phyloP scores from a whole-genome alignment of 2,888 invertebrate species.

The Cephalotes varians region DNA sequence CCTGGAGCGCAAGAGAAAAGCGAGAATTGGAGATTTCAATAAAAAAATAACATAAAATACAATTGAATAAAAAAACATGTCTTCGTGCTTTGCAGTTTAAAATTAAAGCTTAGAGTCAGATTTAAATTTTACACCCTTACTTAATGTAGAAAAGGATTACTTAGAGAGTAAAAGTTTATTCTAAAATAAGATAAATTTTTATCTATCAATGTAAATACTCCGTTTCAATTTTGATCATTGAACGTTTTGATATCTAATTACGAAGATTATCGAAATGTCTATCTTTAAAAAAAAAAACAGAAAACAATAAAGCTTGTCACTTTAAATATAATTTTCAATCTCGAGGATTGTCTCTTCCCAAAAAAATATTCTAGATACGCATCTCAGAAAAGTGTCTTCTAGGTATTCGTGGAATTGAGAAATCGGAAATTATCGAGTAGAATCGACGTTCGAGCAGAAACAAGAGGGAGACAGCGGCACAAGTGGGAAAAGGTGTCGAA shows the following conservation, averaged over 20 bases:
- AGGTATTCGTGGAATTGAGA: conserved; percentile 43
- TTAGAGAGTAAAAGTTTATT: not conserved
- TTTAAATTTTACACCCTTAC: not conserved
- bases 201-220: not conserved
- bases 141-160: not conserved
- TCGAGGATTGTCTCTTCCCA: not conserved
- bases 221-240: not conserved
- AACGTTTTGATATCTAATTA: not conserved
- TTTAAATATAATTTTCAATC: conserved; percentile 21
- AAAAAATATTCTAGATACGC: conserved; percentile 8
- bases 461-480: conserved; percentile 29
- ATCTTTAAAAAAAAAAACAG: not conserved
- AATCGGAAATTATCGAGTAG: conserved; percentile 41
- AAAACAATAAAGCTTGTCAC: not conserved
- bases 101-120: not conserved
- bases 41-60: not conserved
- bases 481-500: conserved; percentile 16
- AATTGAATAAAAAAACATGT: not conserved
- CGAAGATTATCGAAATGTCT: not conserved
- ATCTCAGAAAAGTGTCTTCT: not conserved
- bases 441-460: conserved; percentile 38
- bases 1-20: not conserved
- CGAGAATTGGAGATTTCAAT: not conserved
- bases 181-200: not conserved
- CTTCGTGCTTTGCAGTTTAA: not conserved